These are phyloP conservation scores for Macaria liturata DNA, from an alignment of 2,888 invertebrate genomes.

Conservation along the genomic window DNA sequence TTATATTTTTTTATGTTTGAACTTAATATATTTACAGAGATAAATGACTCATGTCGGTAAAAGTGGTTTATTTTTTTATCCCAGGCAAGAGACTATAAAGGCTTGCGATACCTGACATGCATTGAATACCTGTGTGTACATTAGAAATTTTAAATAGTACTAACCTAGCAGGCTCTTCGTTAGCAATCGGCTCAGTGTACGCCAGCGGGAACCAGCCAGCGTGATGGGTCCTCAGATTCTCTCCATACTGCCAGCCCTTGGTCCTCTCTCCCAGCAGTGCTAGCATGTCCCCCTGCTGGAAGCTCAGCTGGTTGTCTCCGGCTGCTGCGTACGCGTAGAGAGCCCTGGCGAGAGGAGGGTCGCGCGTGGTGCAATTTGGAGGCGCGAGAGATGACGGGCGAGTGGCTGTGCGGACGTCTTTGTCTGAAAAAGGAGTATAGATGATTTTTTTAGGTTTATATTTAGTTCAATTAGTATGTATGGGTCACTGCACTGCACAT, in stretches of 20 bases:
- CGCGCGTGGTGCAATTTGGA: slow-evolving; percentile 81
- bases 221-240: slow-evolving; percentile 94
- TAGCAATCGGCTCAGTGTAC: slow-evolving; percentile 93
- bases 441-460: too few relatives aligned
- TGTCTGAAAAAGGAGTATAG: slow-evolving; percentile 43
- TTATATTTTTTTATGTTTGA: too few relatives aligned
- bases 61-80: too few relatives aligned
- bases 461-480: too few relatives aligned
- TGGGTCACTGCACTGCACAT: too few relatives aligned
- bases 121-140: background rate
- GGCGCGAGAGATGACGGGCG: slow-evolving; percentile 87
- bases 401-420: slow-evolving; percentile 66
- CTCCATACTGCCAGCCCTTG: slow-evolving; percentile 99
- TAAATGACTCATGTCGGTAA: too few relatives aligned
- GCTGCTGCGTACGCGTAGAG: slow-evolving; percentile 94
- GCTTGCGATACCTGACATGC: too few relatives aligned
- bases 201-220: slow-evolving; percentile 98
- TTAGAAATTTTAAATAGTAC: slow-evolving; percentile 36
- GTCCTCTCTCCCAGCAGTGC: slow-evolving; percentile 94
- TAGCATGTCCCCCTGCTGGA: slow-evolving; percentile 95
- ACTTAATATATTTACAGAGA: too few relatives aligned
- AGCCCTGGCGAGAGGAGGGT: slow-evolving; percentile 91
- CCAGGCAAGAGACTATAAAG: too few relatives aligned
- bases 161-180: slow-evolving; percentile 84
- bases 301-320: slow-evolving; percentile 96